phyloP scores from a whole-genome alignment of 2,888 invertebrate genomes.

The Strigamia maritima region DNA sequence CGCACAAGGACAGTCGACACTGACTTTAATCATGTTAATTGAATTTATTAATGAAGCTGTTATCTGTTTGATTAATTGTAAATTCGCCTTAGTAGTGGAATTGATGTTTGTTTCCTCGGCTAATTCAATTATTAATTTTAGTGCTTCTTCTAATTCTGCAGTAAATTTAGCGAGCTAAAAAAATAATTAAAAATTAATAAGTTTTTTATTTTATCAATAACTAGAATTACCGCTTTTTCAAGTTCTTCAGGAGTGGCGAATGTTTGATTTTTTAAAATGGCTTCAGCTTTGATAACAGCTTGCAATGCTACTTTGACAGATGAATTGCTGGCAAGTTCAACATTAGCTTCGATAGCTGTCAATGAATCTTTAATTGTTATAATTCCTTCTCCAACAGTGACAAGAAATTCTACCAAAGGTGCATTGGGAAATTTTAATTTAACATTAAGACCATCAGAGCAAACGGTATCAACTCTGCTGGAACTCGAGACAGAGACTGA shows the following conservation, averaged over 20 bases:
- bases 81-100: background rate
- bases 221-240: background rate
- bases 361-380: too few relatives aligned
- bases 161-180: background rate
- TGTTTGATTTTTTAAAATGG: background rate
- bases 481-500: too few relatives aligned
- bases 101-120: background rate
- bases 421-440: too few relatives aligned
- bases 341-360: background rate
- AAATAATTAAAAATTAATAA: background rate
- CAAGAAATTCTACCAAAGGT: too few relatives aligned
- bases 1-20: too few relatives aligned
- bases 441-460: too few relatives aligned
- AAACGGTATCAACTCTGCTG: too few relatives aligned
- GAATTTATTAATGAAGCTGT: too few relatives aligned
- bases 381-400: too few relatives aligned
- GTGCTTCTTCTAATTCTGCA: background rate
- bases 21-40: too few relatives aligned
- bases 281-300: background rate
- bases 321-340: background rate
- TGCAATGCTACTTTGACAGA: background rate
- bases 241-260: background rate
- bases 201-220: background rate
- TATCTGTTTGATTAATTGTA: background rate
- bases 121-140: background rate